These are phyloP conservation scores for Nibea coibor DNA, from an alignment of 2,113 vertebrate genomes.

Conservation along the genomic window DNA sequence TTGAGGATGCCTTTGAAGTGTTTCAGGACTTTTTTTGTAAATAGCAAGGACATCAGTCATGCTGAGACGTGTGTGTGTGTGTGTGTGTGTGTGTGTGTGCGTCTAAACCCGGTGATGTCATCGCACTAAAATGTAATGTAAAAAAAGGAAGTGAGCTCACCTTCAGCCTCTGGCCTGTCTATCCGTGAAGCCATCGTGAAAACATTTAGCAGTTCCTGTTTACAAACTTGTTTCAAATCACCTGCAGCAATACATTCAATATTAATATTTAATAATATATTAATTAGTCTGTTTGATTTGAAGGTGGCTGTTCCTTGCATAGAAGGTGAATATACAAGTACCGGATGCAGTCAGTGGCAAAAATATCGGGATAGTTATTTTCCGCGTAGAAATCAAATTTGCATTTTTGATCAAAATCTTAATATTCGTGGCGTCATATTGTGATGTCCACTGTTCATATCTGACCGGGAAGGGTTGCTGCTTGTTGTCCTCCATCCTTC, in stretches of 20 bases:
- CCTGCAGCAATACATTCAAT: neutral
- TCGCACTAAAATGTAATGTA: constrained; percentile 57
- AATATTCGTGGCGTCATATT: constrained; percentile 3
- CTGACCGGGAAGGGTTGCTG: neutral
- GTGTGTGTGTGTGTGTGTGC: constrained; percentile 3
- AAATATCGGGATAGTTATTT: neutral
- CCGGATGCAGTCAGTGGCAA: neutral
- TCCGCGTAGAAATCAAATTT: neutral
- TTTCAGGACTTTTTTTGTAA: constrained; percentile 66
- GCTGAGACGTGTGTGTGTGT: constrained; percentile 49
- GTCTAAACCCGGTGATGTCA: constrained; percentile 66
- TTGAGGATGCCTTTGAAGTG: constrained; percentile 74
- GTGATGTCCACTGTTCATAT: neutral
- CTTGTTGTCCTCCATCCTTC: too few relatives aligned
- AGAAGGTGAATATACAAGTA: neutral
- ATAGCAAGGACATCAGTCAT: constrained; percentile 70
- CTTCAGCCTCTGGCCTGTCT: constrained; percentile 48
- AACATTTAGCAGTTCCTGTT: constrained; percentile 18
- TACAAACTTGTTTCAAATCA: neutral
- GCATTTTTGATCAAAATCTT: constrained; percentile 19
- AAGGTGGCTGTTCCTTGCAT: neutral
- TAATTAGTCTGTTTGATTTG: neutral
- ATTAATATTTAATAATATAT: neutral
- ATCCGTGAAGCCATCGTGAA: constrained; percentile 1
- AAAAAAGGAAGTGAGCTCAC: constrained; percentile 63